Conservation (phyloP, 2,888 invertebrate genomes). For the Eilema griseolum region DNA sequence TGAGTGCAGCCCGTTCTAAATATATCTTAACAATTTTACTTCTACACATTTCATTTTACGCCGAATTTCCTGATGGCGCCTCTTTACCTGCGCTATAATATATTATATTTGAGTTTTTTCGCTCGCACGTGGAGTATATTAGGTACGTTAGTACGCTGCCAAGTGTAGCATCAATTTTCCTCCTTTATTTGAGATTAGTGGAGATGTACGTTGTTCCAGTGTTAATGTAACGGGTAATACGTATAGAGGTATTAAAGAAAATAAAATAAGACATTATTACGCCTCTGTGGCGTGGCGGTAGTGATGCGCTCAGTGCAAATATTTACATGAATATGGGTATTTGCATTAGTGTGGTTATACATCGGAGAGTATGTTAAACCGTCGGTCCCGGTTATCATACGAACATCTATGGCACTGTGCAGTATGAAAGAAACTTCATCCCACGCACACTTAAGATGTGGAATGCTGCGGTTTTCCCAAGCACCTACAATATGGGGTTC, state of each 20-base stretch:
- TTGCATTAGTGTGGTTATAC: no score
- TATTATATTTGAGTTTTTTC: constrained; percentile 13
- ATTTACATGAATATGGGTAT: no score
- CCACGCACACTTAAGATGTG: no score
- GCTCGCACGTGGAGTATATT: constrained; percentile 4
- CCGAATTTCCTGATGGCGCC: constrained; percentile 41
- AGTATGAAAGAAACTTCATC: no score
- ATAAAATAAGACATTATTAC: neutral
- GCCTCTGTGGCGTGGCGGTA: no score
- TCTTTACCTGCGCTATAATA: constrained; percentile 18
- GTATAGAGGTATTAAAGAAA: neutral
- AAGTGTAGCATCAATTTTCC: constrained; percentile 11
- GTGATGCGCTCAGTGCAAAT: no score
- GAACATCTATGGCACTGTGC: no score
- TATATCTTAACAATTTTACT: constrained; percentile 78
- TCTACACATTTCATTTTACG: constrained; percentile 59
- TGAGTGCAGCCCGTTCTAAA: constrained; percentile 82
- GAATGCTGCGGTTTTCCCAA: no score
- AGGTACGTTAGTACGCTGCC: constrained; percentile 8
- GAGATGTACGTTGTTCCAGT: neutral
- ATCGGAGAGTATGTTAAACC: no score
- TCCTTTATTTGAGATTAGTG: constrained; percentile 10
- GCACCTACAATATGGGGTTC: no score
- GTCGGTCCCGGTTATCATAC: no score
- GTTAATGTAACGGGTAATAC: constrained; percentile 6